A percentile compares a stretch with the other conserved stretches of the same genome.
phyloP scores from a whole-genome alignment of 2,113 vertebrate genomes.

The Thalassoma bifasciatum region DNA sequence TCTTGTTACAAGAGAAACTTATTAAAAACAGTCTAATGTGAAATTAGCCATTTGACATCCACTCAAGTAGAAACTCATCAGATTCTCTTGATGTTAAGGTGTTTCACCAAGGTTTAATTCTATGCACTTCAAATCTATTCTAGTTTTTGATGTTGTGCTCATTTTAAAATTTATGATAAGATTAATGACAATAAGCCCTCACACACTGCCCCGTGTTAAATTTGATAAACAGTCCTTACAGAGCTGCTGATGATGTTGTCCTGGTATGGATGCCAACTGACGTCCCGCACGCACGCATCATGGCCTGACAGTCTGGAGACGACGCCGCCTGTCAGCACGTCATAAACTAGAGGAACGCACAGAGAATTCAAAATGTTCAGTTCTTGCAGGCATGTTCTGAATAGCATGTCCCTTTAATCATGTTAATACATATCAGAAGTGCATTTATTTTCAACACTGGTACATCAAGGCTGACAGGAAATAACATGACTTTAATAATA shows the following conservation, averaged over 20 bases:
- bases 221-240: constrained; percentile 78
- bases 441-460: not conserved
- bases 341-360: constrained; percentile 83
- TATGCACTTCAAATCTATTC: no score
- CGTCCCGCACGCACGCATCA: constrained; percentile 91
- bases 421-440: not conserved
- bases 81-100: no score
- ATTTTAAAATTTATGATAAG: no score
- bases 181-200: not conserved
- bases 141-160: no score
- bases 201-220: not conserved
- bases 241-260: constrained; percentile 93
- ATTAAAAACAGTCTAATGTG: no score
- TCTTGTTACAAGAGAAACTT: no score
- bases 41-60: no score
- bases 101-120: no score
- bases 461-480: not conserved
- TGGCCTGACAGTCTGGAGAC: constrained; percentile 87
- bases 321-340: constrained; percentile 88
- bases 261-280: constrained; percentile 92
- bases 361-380: not conserved
- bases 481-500: not conserved
- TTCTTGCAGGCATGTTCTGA: not conserved
- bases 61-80: no score
- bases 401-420: not conserved